Conservation (phyloP, 2,113 vertebrate genomes). For the Sialia sialis region DNA sequence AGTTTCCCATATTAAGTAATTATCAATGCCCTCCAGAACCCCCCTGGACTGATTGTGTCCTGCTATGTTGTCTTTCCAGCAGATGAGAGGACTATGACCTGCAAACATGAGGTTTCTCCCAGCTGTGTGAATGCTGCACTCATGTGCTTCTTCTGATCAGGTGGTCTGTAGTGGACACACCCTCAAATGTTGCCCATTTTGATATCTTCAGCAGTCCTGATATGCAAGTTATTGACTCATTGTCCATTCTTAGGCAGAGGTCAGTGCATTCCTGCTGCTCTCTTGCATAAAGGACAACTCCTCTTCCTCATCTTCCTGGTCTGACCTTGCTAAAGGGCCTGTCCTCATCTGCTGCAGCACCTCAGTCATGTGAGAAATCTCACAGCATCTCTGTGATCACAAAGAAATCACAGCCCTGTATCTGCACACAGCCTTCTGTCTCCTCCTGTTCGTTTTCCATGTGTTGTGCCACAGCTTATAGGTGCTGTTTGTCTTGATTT, state of each 20-base stretch:
- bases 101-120: not conserved
- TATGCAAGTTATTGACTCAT: not conserved
- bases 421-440: not conserved
- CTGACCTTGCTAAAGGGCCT: not conserved
- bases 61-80: not conserved
- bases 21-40: not conserved
- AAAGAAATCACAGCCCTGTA: not conserved
- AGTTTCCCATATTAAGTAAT: not conserved
- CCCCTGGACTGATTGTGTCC: not conserved
- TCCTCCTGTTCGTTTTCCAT: not conserved
- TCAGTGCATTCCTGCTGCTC: not conserved
- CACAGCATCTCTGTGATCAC: not conserved
- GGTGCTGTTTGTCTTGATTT: not conserved
- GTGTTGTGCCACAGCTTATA: not conserved
- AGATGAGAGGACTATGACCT: not conserved
- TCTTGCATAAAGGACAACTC: not conserved
- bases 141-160: not conserved
- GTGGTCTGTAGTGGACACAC: not conserved
- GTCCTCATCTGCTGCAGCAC: not conserved
- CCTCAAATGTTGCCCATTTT: not conserved
- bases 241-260: not conserved
- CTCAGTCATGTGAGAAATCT: not conserved
- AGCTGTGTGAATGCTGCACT: not conserved
- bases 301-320: fast-evolving
- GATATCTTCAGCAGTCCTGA: not conserved